These are phyloP conservation scores for Sternarchorhynchus goeldii DNA, from an alignment of 2,797 vertebrate genomes.

Conservation along the genomic window DNA sequence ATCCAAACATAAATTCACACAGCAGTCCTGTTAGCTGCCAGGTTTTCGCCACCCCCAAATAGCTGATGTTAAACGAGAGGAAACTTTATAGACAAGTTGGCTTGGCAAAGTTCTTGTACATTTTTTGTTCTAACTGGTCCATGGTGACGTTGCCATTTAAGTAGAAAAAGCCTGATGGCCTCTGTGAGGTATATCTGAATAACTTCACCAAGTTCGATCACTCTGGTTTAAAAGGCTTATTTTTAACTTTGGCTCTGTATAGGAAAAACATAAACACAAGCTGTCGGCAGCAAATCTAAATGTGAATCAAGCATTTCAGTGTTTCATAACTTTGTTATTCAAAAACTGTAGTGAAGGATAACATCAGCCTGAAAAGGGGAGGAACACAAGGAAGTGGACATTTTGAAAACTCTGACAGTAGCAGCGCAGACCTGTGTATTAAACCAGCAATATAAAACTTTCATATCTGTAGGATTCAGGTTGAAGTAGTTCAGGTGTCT, in stretches of 20 bases:
- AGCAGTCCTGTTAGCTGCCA: slow-evolving; percentile 55
- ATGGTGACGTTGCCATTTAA: not conserved
- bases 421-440: not conserved
- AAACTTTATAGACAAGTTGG: not conserved
- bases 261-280: not conserved
- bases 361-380: not conserved
- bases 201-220: not conserved
- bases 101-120: not conserved
- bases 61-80: not conserved
- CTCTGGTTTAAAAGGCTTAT: not conserved
- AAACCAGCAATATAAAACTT: not conserved
- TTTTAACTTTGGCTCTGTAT: not conserved
- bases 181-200: slow-evolving; percentile 18
- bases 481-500: not conserved
- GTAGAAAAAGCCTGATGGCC: not conserved
- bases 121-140: not conserved
- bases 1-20: slow-evolving; percentile 72
- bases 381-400: not conserved
- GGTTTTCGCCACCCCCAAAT: slow-evolving; percentile 58
- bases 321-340: not conserved
- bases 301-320: not conserved
- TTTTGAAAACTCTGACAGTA: not conserved
- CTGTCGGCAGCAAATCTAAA: not conserved
- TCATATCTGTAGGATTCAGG: not conserved
- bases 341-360: too few relatives aligned